Evolutionary conservation across 2,113 vertebrate species (phyloP), one percentile per base, ranked within the genome.

Genomic region (Macrotus californicus): DNA sequence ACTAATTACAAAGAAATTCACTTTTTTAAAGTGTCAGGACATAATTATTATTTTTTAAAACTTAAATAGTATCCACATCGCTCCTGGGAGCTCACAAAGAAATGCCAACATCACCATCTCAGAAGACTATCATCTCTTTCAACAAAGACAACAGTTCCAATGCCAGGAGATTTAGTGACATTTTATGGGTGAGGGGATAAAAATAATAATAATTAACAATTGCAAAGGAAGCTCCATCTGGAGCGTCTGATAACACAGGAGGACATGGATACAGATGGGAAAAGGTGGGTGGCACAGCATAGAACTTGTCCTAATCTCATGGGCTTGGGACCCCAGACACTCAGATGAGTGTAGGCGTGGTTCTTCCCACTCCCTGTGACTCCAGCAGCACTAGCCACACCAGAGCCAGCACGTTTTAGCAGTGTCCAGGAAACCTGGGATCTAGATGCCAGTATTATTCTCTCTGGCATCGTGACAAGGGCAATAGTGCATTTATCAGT

Each of bases 1-100:
- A 95, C 69, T 94, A 93, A 97, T 96, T 96, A 94, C 94, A 97
- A 97, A 96, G 96, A 97, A 96, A 97, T 96, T 94, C 84, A 95
- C 96, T 97, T 97, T 97, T 94, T 86, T 94, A 34, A 97, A 96
- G 91, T 97, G 97, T 96, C 96, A 96, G 94, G 95, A 96, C 94
- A 69, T 97, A 97, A 97, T 97, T 96, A 97, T 94, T 97, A 94
- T 96, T 97, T 95, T 97, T 93, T 56, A 21, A 89, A 95, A 94
- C 77, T 96, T 96, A 91, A 97, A 94, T 88, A 97, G 97, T 75
- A 95, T 89, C 89, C 91, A 66, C 93, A 87, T 89, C 48, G 16
- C 91, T 96, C 91, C 93, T 90, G 90, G 77, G 59, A 94, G 67
- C 80, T 95, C 88, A 96, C 96, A 96, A 94, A 96, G 93, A 87